Evolutionary conservation across 1,140 invertebrate species (phyloP).

Genomic region (Trichomalopsis sarcophagae): DNA sequence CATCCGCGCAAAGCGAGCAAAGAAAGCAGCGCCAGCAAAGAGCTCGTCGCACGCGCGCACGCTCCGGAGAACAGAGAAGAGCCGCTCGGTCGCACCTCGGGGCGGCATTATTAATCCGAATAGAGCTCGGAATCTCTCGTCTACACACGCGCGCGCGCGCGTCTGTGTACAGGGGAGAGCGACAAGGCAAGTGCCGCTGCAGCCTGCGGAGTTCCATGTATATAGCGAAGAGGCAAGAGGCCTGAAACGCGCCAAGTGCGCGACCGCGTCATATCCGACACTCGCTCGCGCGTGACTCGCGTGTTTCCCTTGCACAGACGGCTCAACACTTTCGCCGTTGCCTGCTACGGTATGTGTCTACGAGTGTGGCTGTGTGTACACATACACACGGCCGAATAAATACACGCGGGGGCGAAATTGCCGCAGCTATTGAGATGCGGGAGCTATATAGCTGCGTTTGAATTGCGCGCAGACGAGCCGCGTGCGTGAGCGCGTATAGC

Average conservation of each 20-base stretch:
- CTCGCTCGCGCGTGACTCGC: constrained; percentile 54
- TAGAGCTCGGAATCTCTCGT: constrained; percentile 25
- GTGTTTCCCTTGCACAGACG: constrained; percentile 41
- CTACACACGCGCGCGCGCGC: constrained; percentile 45
- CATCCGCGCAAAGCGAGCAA: not conserved
- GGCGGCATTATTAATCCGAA: constrained; percentile 55
- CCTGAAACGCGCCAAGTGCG: constrained; percentile 61
- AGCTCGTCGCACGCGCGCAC: not conserved
- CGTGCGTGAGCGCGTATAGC: too few species aligned
- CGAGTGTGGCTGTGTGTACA: not conserved
- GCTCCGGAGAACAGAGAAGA: not conserved
- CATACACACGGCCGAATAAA: not conserved
- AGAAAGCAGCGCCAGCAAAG: constrained; percentile 5
- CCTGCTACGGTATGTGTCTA: constrained; percentile 44
- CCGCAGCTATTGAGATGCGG: not conserved
- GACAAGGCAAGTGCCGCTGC: constrained; percentile 45
- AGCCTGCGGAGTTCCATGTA: not conserved
- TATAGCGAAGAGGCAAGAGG: not conserved
- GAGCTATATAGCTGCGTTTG: not conserved
- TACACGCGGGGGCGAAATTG: not conserved
- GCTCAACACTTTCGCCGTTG: constrained; percentile 51
- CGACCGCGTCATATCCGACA: constrained; percentile 65
- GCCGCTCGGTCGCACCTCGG: constrained; percentile 37
- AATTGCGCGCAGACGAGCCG: too few species aligned
- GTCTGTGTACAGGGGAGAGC: not conserved